Percentiles rank a stretch among this genome's conserved stretches.
phyloP scores from a whole-genome alignment of 2,113 vertebrate genomes.

The Procavia capensis region DNA sequence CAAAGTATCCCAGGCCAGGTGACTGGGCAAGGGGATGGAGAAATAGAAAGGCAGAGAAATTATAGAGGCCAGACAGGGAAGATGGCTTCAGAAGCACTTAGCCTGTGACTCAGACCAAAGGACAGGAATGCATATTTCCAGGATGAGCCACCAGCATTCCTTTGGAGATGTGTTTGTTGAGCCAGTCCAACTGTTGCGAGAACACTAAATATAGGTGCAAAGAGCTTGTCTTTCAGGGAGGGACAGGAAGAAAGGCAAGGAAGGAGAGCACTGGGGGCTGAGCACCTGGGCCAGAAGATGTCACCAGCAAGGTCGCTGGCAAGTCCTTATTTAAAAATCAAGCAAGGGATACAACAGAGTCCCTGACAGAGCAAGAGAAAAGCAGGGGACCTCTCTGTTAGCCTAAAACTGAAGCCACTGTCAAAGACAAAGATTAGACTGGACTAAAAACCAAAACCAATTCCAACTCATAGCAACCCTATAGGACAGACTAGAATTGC shows the following conservation, averaged over 20 bases:
- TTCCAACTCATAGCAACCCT: no score
- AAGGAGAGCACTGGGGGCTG: not conserved
- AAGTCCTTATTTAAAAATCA: not conserved
- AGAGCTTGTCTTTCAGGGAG: slow-evolving; percentile 65
- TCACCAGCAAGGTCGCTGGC: slow-evolving; percentile 1
- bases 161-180: slow-evolving; percentile 43
- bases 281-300: not conserved
- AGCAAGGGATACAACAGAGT: no score
- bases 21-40: not conserved
- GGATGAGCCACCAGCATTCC: slow-evolving; percentile 66
- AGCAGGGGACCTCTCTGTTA: no score
- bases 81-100: not conserved
- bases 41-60: not conserved
- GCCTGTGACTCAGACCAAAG: slow-evolving; percentile 42
- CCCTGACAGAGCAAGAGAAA: no score
- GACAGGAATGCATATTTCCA: slow-evolving; percentile 61
- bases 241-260: not conserved
- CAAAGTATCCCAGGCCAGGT: not conserved
- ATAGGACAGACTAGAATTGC: no score
- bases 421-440: no score
- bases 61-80: not conserved
- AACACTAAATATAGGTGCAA: slow-evolving; percentile 76
- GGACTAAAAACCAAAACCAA: no score
- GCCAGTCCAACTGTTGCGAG: slow-evolving; percentile 8
- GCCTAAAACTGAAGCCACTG: no score